Percentiles rank a stretch among this genome's conserved stretches.
These are phyloP conservation scores for Schizopygopsis pylzovi DNA, from an alignment of 2,797 vertebrate genomes.

Conservation along the genomic window DNA sequence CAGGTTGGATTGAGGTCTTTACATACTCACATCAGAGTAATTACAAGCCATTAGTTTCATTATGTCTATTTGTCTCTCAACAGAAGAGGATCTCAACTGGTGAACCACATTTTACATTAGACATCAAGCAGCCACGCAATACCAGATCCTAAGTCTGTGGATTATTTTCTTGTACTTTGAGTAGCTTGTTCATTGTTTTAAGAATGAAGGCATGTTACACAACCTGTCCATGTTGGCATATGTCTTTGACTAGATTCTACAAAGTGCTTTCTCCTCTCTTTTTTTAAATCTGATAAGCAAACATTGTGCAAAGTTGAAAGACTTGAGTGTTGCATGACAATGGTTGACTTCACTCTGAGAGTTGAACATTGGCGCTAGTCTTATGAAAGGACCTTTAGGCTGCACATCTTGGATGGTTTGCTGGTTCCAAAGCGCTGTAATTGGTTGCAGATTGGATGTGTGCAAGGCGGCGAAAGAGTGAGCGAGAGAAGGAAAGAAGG, in stretches of 20 bases:
- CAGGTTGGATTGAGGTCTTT: not conserved
- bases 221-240: not conserved
- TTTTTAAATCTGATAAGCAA: not conserved
- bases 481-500: not conserved
- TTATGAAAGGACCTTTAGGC: constrained; percentile 24
- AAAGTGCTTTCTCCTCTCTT: not conserved
- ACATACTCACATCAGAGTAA: not conserved
- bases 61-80: not conserved
- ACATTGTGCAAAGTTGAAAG: not conserved
- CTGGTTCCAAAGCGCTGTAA: constrained; percentile 21
- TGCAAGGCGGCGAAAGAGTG: not conserved
- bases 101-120: not conserved
- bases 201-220: not conserved
- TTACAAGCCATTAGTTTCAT: constrained; percentile 19
- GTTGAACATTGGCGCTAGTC: constrained; percentile 20
- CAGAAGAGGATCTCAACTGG: not conserved
- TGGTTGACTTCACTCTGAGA: not conserved
- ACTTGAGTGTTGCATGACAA: not conserved
- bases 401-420: constrained; percentile 5
- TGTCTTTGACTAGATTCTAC: not conserved
- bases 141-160: not conserved
- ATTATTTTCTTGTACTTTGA: not conserved
- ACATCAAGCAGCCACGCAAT: not conserved
- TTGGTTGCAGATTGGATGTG: constrained; percentile 22
- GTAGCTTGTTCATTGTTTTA: not conserved